These are phyloP conservation scores for Tricholauxania praeusta DNA, from an alignment of 2,888 invertebrate genomes.

Conservation along the genomic window DNA sequence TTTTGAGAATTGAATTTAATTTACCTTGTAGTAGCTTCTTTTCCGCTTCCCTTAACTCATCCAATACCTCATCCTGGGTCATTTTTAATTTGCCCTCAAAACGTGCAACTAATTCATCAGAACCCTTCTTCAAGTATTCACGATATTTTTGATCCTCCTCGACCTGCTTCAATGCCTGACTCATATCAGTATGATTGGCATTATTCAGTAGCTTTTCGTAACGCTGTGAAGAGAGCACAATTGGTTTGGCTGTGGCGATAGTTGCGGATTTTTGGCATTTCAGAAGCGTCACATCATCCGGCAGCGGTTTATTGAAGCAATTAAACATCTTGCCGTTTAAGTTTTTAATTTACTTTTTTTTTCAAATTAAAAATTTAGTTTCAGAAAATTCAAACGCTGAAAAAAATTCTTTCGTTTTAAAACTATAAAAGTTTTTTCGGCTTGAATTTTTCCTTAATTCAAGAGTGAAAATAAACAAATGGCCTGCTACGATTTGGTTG, in stretches of 20 bases:
- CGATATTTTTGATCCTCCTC: conserved; percentile 65
- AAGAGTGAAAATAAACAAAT: conserved; percentile 40
- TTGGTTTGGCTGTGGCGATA: conserved; percentile 43
- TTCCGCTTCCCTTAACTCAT: conserved; percentile 46
- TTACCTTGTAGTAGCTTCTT: conserved; percentile 48
- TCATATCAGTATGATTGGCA: conserved; percentile 45
- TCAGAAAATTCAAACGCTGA: conserved; percentile 24
- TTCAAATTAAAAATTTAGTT: conserved; percentile 40
- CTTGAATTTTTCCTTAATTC: conserved; percentile 18
- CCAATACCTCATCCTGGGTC: conserved; percentile 49
- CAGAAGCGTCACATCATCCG: conserved; percentile 12
- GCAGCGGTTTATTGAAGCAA: conserved; percentile 26
- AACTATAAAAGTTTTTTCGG: conserved; percentile 9
- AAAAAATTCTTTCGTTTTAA: background rate
- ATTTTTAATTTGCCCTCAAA: conserved; percentile 63
- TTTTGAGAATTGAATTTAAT: background rate
- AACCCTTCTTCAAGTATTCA: conserved; percentile 65
- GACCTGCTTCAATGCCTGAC: conserved; percentile 45
- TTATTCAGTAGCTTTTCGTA: conserved; percentile 42
- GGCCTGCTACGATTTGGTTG: conserved; percentile 42
- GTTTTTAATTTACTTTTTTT: conserved; percentile 3
- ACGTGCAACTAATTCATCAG: conserved; percentile 65
- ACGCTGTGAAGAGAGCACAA: conserved; percentile 54
- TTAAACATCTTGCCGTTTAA: conserved; percentile 24
- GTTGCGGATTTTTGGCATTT: too few species aligned